A percentile compares a stretch with the other conserved stretches of the same genome.
phyloP scores from a whole-genome alignment of 2,113 vertebrate species.

The Morone chrysops region DNA sequence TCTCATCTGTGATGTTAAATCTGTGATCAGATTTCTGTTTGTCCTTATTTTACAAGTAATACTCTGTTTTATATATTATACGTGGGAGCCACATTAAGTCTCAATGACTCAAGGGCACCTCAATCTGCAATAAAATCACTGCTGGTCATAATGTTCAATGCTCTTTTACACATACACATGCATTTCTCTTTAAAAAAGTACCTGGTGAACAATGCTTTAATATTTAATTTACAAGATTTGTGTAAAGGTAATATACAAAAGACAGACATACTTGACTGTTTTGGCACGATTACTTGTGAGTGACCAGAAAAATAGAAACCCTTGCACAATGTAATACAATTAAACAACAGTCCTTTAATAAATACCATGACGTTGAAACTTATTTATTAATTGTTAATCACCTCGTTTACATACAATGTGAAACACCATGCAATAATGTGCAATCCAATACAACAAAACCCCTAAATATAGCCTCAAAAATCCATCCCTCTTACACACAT shows the following conservation, averaged over 20 bases:
- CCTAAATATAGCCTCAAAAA: neutral
- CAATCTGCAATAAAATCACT: neutral
- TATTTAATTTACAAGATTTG: conserved; percentile 3
- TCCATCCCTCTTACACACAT: neutral
- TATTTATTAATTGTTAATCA: neutral
- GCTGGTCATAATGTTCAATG: neutral
- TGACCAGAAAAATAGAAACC: conserved; percentile 9
- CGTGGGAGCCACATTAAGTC: neutral
- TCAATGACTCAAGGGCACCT: neutral
- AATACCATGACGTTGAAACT: neutral
- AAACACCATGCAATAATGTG: neutral
- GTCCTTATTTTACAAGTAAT: too few relatives aligned
- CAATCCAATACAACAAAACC: neutral
- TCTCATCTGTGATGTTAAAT: neutral
- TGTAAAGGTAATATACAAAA: conserved; percentile 19
- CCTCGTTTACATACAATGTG: neutral
- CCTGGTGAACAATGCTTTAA: neutral
- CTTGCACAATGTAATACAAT: neutral
- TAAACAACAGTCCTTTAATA: conserved; percentile 14
- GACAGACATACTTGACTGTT: neutral
- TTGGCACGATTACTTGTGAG: conserved; percentile 8
- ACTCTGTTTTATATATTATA: neutral
- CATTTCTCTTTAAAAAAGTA: neutral
- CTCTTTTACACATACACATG: neutral
- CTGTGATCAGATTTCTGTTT: neutral